Evolutionary conservation across 2,888 invertebrate species (phyloP).

Genomic region (Athalia cordata): DNA sequence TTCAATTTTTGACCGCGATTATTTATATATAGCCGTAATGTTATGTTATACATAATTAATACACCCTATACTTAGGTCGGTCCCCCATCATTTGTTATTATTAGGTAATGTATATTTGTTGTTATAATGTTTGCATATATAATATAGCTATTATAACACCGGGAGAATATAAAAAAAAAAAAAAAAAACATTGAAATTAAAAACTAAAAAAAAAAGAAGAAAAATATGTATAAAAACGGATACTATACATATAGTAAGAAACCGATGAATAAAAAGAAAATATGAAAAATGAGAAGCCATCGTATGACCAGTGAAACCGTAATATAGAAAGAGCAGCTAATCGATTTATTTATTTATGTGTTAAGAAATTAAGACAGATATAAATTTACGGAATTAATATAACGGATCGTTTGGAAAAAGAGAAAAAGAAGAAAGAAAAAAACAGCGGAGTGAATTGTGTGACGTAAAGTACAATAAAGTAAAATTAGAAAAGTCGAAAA

Average conservation of each 20-base stretch:
- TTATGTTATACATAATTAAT: constrained; percentile 22
- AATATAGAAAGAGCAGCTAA: constrained; percentile 21
- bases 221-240: background rate
- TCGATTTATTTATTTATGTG: constrained; percentile 52
- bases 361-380: constrained; percentile 45
- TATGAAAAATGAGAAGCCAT: constrained; percentile 24
- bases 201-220: constrained; percentile 19
- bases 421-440: no score
- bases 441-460: constrained; percentile 4
- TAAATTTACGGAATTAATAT: constrained; percentile 21
- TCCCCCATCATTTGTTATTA: constrained; percentile 17
- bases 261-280: background rate
- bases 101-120: constrained; percentile 9
- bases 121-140: constrained; percentile 11
- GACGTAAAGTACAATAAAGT: constrained; percentile 34
- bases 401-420: constrained; percentile 3
- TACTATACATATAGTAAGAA: no score
- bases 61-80: constrained; percentile 8
- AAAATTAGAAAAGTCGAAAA: background rate
- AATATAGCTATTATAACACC: no score
- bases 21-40: constrained; percentile 1
- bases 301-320: constrained; percentile 25
- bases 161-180: background rate
- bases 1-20: background rate
- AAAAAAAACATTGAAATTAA: background rate